Percentiles rank a stretch among this genome's conserved stretches.
Evolutionary conservation across 2,797 vertebrate species (phyloP).

Genomic region (Sardinella longiceps): DNA sequence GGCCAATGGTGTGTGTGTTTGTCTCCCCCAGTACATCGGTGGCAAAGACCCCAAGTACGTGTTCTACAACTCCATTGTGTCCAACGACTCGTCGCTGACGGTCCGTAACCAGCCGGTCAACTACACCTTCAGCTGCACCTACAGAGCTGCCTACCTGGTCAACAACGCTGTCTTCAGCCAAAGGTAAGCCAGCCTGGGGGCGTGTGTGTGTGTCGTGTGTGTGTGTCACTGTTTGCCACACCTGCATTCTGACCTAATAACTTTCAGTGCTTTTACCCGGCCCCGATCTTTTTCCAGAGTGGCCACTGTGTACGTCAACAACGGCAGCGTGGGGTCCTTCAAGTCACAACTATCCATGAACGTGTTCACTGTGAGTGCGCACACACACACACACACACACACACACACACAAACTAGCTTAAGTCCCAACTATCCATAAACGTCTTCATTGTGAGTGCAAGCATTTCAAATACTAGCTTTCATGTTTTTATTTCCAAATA

Average conservation of each 20-base stretch:
- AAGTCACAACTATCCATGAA: slow-evolving; percentile 97
- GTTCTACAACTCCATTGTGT: slow-evolving; percentile 94
- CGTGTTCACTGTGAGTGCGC: slow-evolving; percentile 63
- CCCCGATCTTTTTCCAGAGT: slow-evolving; percentile 93
- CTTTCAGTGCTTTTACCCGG: slow-evolving; percentile 83
- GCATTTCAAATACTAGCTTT: too few species aligned
- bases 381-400: too few species aligned
- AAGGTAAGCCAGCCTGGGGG: slow-evolving; percentile 78
- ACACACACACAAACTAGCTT: too few species aligned
- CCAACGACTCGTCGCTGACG: slow-evolving; percentile 90
- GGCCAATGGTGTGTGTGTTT: neutral
- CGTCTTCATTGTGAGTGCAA: neutral
- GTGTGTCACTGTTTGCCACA: neutral
- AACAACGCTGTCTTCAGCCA: slow-evolving; percentile 97
- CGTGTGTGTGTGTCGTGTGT: neutral
- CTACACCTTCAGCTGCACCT: slow-evolving; percentile 94
- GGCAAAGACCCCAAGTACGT: slow-evolving; percentile 86
- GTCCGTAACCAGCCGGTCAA: slow-evolving; percentile 96
- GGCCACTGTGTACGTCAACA: slow-evolving; percentile 97
- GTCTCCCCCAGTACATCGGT: slow-evolving; percentile 74
- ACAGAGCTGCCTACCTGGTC: slow-evolving; percentile 93
- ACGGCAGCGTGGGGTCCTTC: slow-evolving; percentile 96
- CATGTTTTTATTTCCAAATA: too few species aligned
- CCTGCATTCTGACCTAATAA: slow-evolving; percentile 71
- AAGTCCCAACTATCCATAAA: too few species aligned